Evolutionary conservation across 2,113 vertebrate genomes (phyloP).

Genomic region (Rostratula benghalensis): DNA sequence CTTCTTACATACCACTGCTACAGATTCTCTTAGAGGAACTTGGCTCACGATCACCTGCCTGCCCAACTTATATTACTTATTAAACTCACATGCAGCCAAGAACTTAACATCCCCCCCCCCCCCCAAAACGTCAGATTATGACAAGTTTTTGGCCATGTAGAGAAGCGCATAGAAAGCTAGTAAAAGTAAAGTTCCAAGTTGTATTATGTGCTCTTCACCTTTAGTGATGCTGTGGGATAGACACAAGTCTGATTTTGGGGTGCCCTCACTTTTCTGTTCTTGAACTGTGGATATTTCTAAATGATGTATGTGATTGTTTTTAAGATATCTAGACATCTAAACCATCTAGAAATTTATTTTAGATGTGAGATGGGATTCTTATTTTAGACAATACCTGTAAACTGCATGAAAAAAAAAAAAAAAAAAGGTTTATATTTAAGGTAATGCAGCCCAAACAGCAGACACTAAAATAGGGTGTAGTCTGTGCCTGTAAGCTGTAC

Average conservation of each 20-base stretch:
- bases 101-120: no score
- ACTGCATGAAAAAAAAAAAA: background rate
- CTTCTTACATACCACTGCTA: background rate
- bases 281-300: background rate
- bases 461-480: background rate
- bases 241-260: background rate
- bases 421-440: background rate
- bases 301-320: background rate
- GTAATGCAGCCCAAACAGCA: background rate
- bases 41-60: background rate
- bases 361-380: background rate
- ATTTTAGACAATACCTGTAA: background rate
- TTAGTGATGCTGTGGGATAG: background rate
- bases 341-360: background rate
- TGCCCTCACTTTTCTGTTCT: background rate
- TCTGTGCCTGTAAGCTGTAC: background rate
- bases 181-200: background rate
- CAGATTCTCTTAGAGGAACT: background rate
- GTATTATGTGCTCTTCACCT: background rate
- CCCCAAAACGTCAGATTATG: background rate
- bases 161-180: background rate
- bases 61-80: background rate
- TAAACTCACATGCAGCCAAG: background rate
- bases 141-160: background rate
- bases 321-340: background rate